These are phyloP conservation scores for Onychorhynchus coronatus DNA, from an alignment of 2,113 vertebrate species.

Conservation along the genomic window DNA sequence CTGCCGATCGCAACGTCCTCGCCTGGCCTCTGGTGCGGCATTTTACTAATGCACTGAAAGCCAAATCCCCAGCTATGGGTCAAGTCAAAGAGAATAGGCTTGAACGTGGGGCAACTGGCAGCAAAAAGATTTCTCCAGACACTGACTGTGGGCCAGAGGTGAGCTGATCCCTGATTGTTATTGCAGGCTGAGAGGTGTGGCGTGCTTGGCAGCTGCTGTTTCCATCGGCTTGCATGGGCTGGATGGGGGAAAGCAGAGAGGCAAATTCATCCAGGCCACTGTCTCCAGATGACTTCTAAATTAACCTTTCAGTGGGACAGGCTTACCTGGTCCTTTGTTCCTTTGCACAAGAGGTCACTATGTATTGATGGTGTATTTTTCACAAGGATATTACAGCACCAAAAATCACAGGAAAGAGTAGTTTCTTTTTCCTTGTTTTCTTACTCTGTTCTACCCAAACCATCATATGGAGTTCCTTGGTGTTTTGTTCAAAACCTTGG, in stretches of 20 bases:
- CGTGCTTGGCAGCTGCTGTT: neutral
- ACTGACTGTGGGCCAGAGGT: neutral
- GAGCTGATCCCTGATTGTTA: conserved; percentile 2
- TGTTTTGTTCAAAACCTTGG: neutral
- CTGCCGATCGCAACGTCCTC: neutral
- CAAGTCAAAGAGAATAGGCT: neutral
- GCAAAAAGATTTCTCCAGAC: neutral
- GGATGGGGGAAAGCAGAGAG: neutral
- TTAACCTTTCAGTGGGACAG: neutral
- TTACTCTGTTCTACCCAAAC: neutral
- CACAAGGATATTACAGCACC: neutral
- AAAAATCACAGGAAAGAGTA: neutral
- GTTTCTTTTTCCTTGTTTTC: neutral
- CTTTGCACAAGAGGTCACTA: neutral
- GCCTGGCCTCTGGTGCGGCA: neutral
- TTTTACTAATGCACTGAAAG: neutral
- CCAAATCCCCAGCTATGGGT: neutral
- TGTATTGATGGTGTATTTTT: neutral
- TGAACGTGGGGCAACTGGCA: neutral
- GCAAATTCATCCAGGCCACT: neutral
- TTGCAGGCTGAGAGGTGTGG: conserved; percentile 8
- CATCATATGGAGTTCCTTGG: neutral
- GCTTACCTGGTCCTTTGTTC: neutral
- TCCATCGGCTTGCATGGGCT: neutral
- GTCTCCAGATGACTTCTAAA: neutral